Base-by-base conservation (phyloP, 2,113 vertebrate species). In the Phasianus colchicus region DNA sequence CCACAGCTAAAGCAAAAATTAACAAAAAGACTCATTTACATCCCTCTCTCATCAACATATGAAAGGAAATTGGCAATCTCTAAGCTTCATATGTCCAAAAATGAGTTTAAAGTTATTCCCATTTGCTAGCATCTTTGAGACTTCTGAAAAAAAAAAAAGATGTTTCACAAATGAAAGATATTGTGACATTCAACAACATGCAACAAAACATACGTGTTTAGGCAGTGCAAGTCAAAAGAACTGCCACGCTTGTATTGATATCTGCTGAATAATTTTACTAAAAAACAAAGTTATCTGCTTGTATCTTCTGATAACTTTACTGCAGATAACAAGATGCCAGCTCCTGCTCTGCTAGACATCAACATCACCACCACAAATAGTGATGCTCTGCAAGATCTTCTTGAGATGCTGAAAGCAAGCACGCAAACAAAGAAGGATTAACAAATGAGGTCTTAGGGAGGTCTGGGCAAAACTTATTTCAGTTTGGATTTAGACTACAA, bases 401-500 rank as follows among this genome's bases (percentile, higher is more conserved):
- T 88, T 38, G 9, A 34, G 30, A 45, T 4, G 2, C 0, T 85
- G 45, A 16, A 69, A 83, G 21, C 8, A 40, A 92, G 65, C 34
- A 34, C 19, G 5, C 47, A 74, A 93, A 74, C 52, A 74, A 21
- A 43, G 34, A 94, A 94, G 95, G 83, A 92, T 96, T 96, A 95
- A 92, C 4, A 11, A 88, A 30, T 55, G 47, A 83, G 55, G 20
- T 75, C 73, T 90, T 75, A 40, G 17, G 70, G 70, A 93, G 72
- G 76, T 83, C 83, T 88, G 83, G 52, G 61, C 57, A 90, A 92
- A 95, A 95, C 88, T 77, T 81, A 42, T 70, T 88, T 94, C 58
- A 85, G 79, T 77, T 94, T 96, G 95, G 90, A 96, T 91, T 90
- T 74, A 83, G 83, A 90, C 80, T 86, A 96, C 86, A 95, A 94